phyloP scores from a whole-genome alignment of 2,888 invertebrate genomes.

The Drosophila subsilvestris region DNA sequence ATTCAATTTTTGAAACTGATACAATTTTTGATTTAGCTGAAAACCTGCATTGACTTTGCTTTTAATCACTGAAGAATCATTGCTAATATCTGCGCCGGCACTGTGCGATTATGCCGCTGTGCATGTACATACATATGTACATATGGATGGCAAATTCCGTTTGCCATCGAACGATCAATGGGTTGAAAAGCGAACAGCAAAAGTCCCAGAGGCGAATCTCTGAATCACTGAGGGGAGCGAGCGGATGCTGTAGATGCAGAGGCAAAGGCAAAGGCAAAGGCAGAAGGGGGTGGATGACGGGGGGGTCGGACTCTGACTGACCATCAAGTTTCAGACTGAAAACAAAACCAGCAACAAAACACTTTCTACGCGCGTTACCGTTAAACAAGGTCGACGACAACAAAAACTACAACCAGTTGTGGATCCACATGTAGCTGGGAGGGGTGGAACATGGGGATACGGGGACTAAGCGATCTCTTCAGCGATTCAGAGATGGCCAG shows the following conservation, averaged over 20 bases:
- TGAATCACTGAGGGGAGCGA: not conserved
- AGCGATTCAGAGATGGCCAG: slow-evolving; percentile 28
- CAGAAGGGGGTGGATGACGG: slow-evolving; percentile 4
- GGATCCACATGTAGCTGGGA: slow-evolving; percentile 22
- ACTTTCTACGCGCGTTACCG: slow-evolving; percentile 79
- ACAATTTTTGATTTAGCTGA: too few relatives aligned
- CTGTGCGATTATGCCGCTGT: not conserved
- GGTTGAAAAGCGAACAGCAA: slow-evolving; percentile 4
- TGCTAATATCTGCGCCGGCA: not conserved
- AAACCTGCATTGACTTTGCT: too few relatives aligned
- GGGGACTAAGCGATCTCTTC: slow-evolving; percentile 34
- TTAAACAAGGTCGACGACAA: slow-evolving; percentile 76
- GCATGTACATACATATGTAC: not conserved
- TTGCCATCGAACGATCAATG: slow-evolving; percentile 7
- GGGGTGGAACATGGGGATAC: too few relatives aligned
- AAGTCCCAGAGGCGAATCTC: not conserved
- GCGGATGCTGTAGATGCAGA: not conserved
- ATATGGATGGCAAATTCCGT: slow-evolving; percentile 16
- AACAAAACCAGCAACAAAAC: slow-evolving; percentile 61
- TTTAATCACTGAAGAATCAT: not conserved
- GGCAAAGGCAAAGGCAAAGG: not conserved
- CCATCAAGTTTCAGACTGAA: slow-evolving; percentile 65
- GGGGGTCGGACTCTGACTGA: slow-evolving; percentile 47
- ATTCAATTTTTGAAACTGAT: too few relatives aligned
- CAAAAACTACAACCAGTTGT: slow-evolving; percentile 39